Percentiles rank a stretch among this genome's conserved stretches.
Evolutionary conservation across 2,888 invertebrate species (phyloP).

Genomic region (Phaedon cochleariae): DNA sequence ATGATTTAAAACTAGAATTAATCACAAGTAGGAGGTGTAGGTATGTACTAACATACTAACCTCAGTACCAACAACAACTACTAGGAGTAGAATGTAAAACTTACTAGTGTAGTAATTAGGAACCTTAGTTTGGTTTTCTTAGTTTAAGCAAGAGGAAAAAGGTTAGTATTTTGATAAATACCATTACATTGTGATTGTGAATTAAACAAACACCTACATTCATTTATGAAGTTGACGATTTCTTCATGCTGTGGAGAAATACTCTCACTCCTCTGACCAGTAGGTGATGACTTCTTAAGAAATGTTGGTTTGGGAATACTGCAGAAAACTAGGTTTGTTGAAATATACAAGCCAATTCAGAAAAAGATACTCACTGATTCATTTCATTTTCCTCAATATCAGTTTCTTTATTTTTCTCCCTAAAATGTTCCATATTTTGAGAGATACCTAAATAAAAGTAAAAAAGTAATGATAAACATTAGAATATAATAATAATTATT

Average conservation of each 20-base stretch:
- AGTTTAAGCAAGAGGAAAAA: no score
- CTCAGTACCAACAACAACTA: no score
- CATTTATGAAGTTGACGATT: conserved; percentile 85
- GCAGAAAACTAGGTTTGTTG: conserved; percentile 41
- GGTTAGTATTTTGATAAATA: no score
- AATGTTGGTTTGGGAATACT: conserved; percentile 86
- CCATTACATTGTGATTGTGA: no score
- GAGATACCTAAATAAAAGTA: conserved; percentile 72
- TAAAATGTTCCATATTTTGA: conserved; percentile 82
- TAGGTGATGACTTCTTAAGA: conserved; percentile 64
- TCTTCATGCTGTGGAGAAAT: conserved; percentile 86
- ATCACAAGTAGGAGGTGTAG: no score
- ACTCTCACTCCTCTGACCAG: conserved; percentile 67
- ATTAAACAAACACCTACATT: conserved; percentile 71
- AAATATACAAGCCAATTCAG: conserved; percentile 2
- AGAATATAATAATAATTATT: conserved; percentile 7
- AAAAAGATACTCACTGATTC: conserved; percentile 65
- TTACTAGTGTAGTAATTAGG: no score
- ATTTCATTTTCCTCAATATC: conserved; percentile 75
- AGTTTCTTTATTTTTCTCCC: conserved; percentile 73
- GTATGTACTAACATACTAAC: no score
- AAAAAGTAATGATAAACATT: no score
- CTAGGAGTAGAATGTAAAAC: no score
- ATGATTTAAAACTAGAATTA: no score
- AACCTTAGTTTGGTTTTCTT: no score